Percentiles rank a stretch among this genome's conserved stretches.
These are phyloP conservation scores for Melozone crissalis DNA, from an alignment of 2,113 vertebrate species.

Conservation along the genomic window DNA sequence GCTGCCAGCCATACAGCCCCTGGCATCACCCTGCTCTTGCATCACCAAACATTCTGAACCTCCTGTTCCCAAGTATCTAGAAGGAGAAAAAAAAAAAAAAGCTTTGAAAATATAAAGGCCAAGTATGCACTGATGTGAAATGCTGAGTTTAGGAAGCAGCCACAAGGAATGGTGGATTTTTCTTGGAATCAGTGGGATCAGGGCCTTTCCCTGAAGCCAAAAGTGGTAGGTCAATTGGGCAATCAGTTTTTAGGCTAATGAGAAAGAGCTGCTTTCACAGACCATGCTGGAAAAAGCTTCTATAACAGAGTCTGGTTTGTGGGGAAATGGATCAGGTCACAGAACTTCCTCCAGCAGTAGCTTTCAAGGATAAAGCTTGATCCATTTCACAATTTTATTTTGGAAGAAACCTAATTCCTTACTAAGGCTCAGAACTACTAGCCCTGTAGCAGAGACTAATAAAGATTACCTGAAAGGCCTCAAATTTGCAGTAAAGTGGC, in stretches of 20 bases:
- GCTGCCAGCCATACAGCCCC: not conserved
- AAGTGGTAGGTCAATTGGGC: not conserved
- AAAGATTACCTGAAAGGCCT: not conserved
- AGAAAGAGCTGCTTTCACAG: slow-evolving; percentile 1
- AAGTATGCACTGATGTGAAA: slow-evolving; percentile 18
- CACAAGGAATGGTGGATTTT: not conserved
- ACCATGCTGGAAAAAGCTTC: not conserved
- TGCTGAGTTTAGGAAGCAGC: not conserved
- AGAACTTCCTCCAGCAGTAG: not conserved
- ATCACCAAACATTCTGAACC: not conserved
- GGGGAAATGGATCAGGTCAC: not conserved
- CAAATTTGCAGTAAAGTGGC: not conserved
- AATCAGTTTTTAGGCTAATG: not conserved
- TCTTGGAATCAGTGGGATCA: not conserved
- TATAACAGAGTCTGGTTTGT: not conserved
- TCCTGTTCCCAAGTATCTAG: not conserved
- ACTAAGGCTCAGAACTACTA: not conserved
- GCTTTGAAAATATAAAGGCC: not conserved
- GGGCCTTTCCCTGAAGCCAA: not conserved
- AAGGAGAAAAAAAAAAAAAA: not conserved
- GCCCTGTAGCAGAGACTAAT: not conserved
- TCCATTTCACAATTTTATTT: not conserved
- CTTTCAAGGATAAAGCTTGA: not conserved
- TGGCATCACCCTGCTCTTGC: not conserved
- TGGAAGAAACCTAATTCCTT: not conserved